Base-by-base conservation (phyloP, 2,888 invertebrate genomes). In the Prosopocoilus inquinatus region DNA sequence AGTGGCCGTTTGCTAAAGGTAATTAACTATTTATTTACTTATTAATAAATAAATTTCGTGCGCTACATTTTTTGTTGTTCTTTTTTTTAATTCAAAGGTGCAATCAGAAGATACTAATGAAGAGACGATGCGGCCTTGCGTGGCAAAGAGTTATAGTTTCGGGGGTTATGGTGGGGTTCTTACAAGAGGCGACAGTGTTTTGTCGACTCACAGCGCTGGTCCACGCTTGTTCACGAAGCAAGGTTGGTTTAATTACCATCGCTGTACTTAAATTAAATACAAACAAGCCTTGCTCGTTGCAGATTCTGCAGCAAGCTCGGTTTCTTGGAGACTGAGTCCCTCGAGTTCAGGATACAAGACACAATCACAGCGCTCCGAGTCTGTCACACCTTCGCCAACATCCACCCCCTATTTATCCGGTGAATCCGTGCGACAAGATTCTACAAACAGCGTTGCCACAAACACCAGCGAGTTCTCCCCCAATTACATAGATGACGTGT, bases 111-210 rank as follows among this genome's bases (percentile, higher is more conserved):
- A 85, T 64, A 74, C 72, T 3, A 75, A 74, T 16, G 67, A 65
- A 48, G 77, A 75, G 59, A 70, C 76, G 5, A 62, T 71, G 62
- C 74, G 80, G 68, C 82, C 75, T 68, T 84, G 84, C 11, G 87
- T 89, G 43, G 87, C 89, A 45, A 91, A 91, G 75, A 91, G 93
- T 48, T 92, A 91, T 79, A 94, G 92, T 76, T 95, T 94, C 70
- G 92, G 91, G 9, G 94, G 91, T 2, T 91, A 91, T 71, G 86
- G 86, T 9, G 84, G 72, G 50, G 78, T 79, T 66, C 68, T 81
- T 2, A 75, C 76, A 12, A 81, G 87, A 33, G 85, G 84, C 7
- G 88, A 88, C 67, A 86, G 85, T 64, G 80, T 83, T 36, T 80
- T 82, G 61, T 86, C 86, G 84, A 20, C 83, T 33, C 84, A 84